These are phyloP conservation scores for Microplitis demolitor DNA, from an alignment of 1,140 invertebrate species.

Conservation along the genomic window DNA sequence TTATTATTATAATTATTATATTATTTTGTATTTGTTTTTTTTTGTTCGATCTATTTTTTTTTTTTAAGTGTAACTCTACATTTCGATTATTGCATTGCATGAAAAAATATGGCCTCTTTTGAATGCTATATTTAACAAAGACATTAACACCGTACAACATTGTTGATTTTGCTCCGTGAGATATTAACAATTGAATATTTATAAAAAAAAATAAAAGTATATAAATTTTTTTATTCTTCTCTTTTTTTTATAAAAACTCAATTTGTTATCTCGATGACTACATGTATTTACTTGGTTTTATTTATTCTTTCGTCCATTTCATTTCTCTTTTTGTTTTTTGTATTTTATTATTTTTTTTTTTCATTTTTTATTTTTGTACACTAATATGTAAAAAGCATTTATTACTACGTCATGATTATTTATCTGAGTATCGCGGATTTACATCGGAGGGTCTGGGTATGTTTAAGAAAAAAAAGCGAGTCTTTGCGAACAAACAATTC, in stretches of 20 bases:
- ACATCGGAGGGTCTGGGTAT: not conserved
- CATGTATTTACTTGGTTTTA: slow-evolving; percentile 25
- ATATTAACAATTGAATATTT: not conserved
- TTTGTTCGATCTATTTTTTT: slow-evolving; percentile 11
- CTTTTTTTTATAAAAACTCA: slow-evolving; percentile 17
- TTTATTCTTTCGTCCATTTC: no score
- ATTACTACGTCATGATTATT: slow-evolving; percentile 34
- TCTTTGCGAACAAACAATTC: not conserved
- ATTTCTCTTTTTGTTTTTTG: not conserved
- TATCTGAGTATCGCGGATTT: slow-evolving; percentile 17
- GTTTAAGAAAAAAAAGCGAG: not conserved
- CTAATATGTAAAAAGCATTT: slow-evolving; percentile 43
- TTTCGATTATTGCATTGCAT: slow-evolving; percentile 58
- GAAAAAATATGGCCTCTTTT: slow-evolving; percentile 63
- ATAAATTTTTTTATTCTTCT: slow-evolving; percentile 23
- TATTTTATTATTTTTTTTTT: slow-evolving; percentile 21
- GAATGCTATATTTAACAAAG: slow-evolving; percentile 60
- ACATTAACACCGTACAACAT: slow-evolving; percentile 39
- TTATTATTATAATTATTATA: not conserved
- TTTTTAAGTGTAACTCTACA: slow-evolving; percentile 22
- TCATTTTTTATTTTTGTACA: slow-evolving; percentile 45
- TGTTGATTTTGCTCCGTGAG: slow-evolving; percentile 16
- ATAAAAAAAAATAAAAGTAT: slow-evolving; percentile 6
- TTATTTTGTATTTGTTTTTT: slow-evolving; percentile 10
- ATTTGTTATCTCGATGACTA: slow-evolving; percentile 23